A percentile compares a stretch with the other conserved stretches of the same genome.
Conservation (phyloP, 2,113 vertebrate species). For the Pantherophis guttatus region DNA sequence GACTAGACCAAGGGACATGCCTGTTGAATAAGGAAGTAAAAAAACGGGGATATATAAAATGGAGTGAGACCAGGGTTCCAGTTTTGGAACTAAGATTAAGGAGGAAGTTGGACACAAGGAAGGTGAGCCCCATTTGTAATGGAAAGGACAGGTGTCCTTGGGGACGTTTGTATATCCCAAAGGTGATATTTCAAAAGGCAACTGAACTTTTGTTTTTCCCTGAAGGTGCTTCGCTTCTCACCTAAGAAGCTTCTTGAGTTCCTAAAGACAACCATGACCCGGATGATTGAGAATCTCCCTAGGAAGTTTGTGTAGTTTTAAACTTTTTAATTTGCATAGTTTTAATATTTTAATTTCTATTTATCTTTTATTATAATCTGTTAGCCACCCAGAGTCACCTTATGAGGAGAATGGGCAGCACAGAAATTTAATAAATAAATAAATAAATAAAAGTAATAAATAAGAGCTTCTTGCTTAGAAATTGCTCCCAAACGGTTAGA, state of each 20-base stretch:
- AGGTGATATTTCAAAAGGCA: background rate
- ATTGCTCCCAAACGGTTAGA: background rate
- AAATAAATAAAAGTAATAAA: background rate
- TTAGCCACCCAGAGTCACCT: background rate
- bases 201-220: background rate
- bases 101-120: background rate
- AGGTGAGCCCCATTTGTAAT: constrained; percentile 41
- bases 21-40: background rate
- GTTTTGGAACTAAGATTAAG: background rate
- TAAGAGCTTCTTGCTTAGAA: background rate
- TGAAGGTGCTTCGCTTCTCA: background rate
- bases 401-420: background rate
- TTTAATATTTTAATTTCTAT: background rate
- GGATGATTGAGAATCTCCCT: background rate
- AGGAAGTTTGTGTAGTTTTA: background rate
- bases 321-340: background rate
- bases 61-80: background rate
- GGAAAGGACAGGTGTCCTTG: no score
- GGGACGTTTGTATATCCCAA: background rate
- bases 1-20: background rate
- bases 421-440: background rate
- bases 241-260: background rate
- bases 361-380: background rate
- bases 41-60: background rate
- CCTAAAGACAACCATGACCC: background rate